phyloP scores from a whole-genome alignment of 2,797 vertebrate species.

The Siniperca obscura region DNA sequence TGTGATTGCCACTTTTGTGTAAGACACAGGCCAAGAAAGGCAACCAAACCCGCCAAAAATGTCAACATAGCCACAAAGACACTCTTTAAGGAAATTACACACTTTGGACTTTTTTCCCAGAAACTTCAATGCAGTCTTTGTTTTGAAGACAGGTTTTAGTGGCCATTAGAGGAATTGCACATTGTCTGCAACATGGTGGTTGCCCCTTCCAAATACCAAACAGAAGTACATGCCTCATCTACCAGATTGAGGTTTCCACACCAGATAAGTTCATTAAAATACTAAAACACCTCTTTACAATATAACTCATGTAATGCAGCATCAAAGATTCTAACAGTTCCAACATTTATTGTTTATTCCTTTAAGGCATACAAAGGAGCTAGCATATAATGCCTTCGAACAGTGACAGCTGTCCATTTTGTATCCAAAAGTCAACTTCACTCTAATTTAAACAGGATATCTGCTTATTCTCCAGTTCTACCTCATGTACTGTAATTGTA shows the following conservation, averaged over 20 bases:
- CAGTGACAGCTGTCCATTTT: constrained; percentile 27
- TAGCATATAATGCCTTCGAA: background rate
- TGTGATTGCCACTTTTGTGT: constrained; percentile 9
- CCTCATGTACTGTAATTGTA: constrained; percentile 36
- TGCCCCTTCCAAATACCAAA: background rate
- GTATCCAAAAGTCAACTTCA: constrained; percentile 33
- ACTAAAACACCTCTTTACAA: background rate
- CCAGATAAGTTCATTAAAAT: background rate
- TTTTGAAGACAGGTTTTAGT: background rate
- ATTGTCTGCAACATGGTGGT: background rate
- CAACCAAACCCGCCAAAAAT: background rate
- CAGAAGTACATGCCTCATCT: background rate
- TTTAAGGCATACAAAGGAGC: background rate
- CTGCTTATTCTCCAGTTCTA: constrained; percentile 20
- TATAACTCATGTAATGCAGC: background rate
- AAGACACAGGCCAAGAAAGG: constrained; percentile 1
- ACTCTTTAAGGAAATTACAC: constrained; percentile 49
- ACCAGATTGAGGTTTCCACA: background rate
- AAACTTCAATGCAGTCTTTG: background rate
- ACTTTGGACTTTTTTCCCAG: background rate
- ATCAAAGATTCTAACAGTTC: background rate
- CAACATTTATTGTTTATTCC: background rate
- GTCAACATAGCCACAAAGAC: constrained; percentile 33
- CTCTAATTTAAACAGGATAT: constrained; percentile 60
- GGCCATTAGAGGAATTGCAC: constrained; percentile 7